phyloP scores from a whole-genome alignment of 2,888 invertebrate genomes.

The Helicoverpa assulta region DNA sequence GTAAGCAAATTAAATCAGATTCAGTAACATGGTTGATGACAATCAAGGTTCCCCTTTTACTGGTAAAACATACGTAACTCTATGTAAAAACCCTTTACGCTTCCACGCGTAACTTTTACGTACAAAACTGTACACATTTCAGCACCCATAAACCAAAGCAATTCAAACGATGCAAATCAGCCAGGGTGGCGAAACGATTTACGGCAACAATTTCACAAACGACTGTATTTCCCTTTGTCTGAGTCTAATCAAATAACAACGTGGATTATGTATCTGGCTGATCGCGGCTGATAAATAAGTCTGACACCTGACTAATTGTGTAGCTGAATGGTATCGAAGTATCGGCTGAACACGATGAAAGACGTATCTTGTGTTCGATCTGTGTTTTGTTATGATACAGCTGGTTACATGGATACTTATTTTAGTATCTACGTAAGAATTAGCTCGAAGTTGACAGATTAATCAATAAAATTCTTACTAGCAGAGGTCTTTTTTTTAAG shows the following conservation, averaged over 20 bases:
- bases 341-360: slow-evolving; percentile 31
- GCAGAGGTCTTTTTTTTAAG: too few species aligned
- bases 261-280: slow-evolving; percentile 42
- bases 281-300: slow-evolving; percentile 57
- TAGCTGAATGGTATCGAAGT: slow-evolving; percentile 28
- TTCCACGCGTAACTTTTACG: too few species aligned
- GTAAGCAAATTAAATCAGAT: too few species aligned
- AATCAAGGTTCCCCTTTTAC: too few species aligned
- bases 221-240: slow-evolving; percentile 39
- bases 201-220: slow-evolving; percentile 30
- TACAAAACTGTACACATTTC: slow-evolving; percentile 7
- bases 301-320: slow-evolving; percentile 46
- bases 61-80: too few species aligned
- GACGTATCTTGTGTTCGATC: slow-evolving; percentile 8
- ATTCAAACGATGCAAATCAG: slow-evolving; percentile 31
- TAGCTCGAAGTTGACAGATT: too few species aligned
- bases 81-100: too few species aligned
- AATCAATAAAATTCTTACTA: too few species aligned
- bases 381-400: slow-evolving; percentile 3
- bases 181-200: slow-evolving; percentile 45
- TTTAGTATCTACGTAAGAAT: too few species aligned
- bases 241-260: slow-evolving; percentile 49
- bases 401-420: background rate
- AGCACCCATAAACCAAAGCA: slow-evolving; percentile 15
- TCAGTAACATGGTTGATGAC: too few species aligned